Evolutionary conservation across 2,113 vertebrate genomes (phyloP).

Genomic region (Stercorarius parasiticus): DNA sequence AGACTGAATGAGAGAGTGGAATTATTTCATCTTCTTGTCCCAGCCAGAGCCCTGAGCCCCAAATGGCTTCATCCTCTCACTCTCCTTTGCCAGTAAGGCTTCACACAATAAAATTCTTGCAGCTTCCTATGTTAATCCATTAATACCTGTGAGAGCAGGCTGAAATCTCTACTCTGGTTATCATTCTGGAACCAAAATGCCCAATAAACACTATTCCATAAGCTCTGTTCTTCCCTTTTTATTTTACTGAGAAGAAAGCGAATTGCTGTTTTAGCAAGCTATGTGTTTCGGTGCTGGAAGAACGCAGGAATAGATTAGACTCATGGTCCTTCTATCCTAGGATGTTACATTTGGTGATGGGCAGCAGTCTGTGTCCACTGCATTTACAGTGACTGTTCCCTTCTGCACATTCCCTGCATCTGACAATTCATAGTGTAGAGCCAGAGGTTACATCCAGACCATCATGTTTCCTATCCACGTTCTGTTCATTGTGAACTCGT

Average conservation of each 20-base stretch:
- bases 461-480: neutral
- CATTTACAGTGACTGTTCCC: neutral
- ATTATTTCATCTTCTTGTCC: constrained; percentile 28
- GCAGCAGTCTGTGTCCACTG: neutral
- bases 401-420: neutral
- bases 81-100: neutral
- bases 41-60: constrained; percentile 9
- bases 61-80: constrained; percentile 13
- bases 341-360: neutral
- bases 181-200: constrained; percentile 1
- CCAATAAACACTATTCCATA: neutral
- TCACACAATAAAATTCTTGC: neutral
- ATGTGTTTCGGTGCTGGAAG: neutral
- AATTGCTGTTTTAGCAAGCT: neutral
- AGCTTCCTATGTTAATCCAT: constrained; percentile 35
- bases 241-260: neutral
- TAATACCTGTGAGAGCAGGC: constrained; percentile 9
- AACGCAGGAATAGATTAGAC: neutral
- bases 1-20: neutral
- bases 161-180: constrained; percentile 14
- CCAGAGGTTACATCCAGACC: neutral
- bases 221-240: neutral
- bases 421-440: neutral
- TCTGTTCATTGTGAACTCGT: neutral
- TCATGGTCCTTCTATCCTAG: neutral